Conservation (phyloP, 2,113 vertebrate species). For the Triplophysa rosa region DNA sequence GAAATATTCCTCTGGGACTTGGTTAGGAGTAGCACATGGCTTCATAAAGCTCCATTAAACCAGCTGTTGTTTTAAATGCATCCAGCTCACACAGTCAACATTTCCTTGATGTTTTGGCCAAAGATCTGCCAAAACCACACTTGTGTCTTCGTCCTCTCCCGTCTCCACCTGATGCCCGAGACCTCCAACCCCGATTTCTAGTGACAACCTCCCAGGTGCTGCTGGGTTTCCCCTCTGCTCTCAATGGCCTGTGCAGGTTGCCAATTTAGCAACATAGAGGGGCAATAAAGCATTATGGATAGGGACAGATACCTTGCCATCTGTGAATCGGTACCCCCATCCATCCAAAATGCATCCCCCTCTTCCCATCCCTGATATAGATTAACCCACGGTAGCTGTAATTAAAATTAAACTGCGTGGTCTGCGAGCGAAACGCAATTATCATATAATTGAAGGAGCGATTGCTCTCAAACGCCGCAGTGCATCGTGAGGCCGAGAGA, state of each 20-base stretch:
- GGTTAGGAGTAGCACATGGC: background rate
- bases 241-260: background rate
- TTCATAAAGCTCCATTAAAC: conserved; percentile 5
- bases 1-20: background rate
- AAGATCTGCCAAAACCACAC: background rate
- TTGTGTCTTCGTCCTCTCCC: background rate
- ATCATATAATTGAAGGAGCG: conserved; percentile 19
- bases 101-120: conserved; percentile 12
- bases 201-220: conserved; percentile 35
- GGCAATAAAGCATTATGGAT: conserved; percentile 58
- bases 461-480: background rate
- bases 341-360: conserved; percentile 39
- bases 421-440: conserved; percentile 12
- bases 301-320: conserved; percentile 61
- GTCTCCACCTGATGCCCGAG: conserved; percentile 31
- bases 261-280: conserved; percentile 43
- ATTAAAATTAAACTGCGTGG: conserved; percentile 60
- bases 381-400: conserved; percentile 53
- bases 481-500: background rate
- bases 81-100: conserved; percentile 12
- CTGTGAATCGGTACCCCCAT: conserved; percentile 56
- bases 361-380: conserved; percentile 37
- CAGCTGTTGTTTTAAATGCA: conserved; percentile 13
- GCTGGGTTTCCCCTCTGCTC: conserved; percentile 28
- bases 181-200: conserved; percentile 26